These are phyloP conservation scores for Actinernus sp. DNA, from an alignment of 92 coral and sea anemone species.

Conservation along the genomic window DNA sequence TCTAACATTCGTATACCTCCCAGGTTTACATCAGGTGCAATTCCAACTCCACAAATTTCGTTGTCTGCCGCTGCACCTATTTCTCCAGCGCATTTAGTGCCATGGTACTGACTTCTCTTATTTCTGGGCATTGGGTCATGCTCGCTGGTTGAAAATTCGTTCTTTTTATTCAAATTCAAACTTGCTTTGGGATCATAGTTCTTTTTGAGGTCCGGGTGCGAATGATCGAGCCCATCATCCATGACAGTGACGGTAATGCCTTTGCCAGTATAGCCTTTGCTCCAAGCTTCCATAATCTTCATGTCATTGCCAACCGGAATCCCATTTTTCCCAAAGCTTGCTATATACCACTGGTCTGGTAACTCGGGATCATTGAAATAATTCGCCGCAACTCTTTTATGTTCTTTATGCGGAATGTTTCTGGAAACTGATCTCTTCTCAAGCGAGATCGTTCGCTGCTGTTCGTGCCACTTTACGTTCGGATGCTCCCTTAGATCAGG, in stretches of 20 bases:
- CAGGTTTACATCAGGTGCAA: slow-evolving; percentile 63
- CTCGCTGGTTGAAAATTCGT: slow-evolving; percentile 2
- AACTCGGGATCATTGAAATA: slow-evolving; percentile 32
- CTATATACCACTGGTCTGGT: slow-evolving; percentile 34
- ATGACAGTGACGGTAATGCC: slow-evolving; percentile 38
- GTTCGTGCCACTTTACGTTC: slow-evolving; percentile 84
- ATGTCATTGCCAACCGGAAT: slow-evolving; percentile 14
- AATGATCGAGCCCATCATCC: slow-evolving; percentile 68
- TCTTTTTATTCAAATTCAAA: slow-evolving; percentile 14
- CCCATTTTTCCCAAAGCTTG: slow-evolving; percentile 12
- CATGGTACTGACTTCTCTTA: slow-evolving; percentile 44
- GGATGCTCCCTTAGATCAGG: slow-evolving; percentile 79
- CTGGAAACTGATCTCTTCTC: slow-evolving; percentile 68
- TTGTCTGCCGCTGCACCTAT: slow-evolving; percentile 56
- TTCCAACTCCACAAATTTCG: slow-evolving; percentile 56
- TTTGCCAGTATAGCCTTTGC: slow-evolving; percentile 39
- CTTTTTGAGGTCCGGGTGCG: slow-evolving; percentile 60
- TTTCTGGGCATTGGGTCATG: slow-evolving; percentile 66
- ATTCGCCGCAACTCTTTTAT: background rate
- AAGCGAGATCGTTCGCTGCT: slow-evolving; percentile 72
- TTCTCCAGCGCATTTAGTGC: slow-evolving; percentile 75
- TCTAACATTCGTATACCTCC: slow-evolving; percentile 67
- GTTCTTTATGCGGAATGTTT: background rate
- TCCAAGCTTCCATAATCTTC: slow-evolving; percentile 38
- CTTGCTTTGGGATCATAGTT: slow-evolving; percentile 74